A percentile compares a stretch with the other conserved stretches of the same genome.
Evolutionary conservation across 2,113 vertebrate genomes (phyloP).

Genomic region (Rhabdornis inornatus): DNA sequence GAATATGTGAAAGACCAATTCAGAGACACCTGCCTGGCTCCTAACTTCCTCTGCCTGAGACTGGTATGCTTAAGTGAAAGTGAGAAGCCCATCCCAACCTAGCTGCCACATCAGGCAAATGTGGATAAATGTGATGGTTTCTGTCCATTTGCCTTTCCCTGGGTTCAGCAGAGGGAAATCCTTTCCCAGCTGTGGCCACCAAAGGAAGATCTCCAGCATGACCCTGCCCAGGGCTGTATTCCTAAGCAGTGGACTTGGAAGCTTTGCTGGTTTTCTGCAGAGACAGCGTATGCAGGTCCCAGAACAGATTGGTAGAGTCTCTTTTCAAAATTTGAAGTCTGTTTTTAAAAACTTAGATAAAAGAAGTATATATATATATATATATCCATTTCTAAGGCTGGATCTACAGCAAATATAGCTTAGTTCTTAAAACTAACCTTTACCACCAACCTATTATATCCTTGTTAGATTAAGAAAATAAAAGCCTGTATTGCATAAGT

Average conservation of each 20-base stretch:
- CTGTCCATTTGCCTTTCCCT: not conserved
- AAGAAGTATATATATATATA: not conserved
- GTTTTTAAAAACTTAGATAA: not conserved
- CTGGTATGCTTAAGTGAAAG: not conserved
- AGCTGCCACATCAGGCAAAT: not conserved
- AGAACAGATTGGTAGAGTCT: slow-evolving; percentile 22
- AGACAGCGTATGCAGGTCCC: not conserved
- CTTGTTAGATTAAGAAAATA: slow-evolving; percentile 55
- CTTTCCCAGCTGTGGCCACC: not conserved
- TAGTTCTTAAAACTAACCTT: slow-evolving; percentile 51
- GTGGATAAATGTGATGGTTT: not conserved
- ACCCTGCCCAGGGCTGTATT: not conserved
- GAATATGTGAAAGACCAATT: not conserved
- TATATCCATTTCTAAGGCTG: slow-evolving; percentile 16
- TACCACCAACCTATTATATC: slow-evolving; percentile 52
- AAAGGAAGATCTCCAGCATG: not conserved
- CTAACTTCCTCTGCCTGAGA: not conserved
- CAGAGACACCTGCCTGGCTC: slow-evolving; percentile 20
- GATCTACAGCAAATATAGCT: slow-evolving; percentile 51
- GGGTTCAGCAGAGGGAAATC: not conserved
- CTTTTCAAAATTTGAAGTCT: slow-evolving; percentile 23
- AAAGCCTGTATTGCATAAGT: slow-evolving; percentile 36
- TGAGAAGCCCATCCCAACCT: not conserved
- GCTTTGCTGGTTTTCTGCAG: not conserved
- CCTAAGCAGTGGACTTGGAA: not conserved